Conservation (phyloP, 2,113 vertebrate species). For the Neogobius melanostomus region DNA sequence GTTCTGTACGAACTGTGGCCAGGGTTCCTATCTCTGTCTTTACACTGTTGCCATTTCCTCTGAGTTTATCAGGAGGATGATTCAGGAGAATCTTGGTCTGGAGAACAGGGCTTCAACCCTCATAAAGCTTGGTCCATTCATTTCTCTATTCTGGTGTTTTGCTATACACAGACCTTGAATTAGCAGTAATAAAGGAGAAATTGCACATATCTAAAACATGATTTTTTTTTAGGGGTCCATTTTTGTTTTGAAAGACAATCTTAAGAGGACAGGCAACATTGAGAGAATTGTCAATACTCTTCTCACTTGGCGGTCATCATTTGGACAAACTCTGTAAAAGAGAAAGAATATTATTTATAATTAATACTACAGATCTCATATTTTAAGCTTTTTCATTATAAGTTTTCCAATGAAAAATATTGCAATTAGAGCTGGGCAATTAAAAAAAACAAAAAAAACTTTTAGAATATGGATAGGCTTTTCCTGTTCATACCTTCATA, state of each 20-base stretch:
- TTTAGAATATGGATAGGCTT: too few species aligned
- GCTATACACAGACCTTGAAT: constrained; percentile 71
- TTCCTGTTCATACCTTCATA: too few species aligned
- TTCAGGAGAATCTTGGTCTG: constrained; percentile 67
- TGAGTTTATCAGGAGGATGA: constrained; percentile 69
- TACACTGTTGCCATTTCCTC: constrained; percentile 60
- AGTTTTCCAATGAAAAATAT: too few species aligned
- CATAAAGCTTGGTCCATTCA: constrained; percentile 81
- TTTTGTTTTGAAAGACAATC: constrained; percentile 76
- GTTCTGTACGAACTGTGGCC: constrained; percentile 53
- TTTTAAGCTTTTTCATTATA: too few species aligned
- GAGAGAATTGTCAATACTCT: constrained; percentile 58
- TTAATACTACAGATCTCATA: not conserved
- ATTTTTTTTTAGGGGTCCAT: constrained; percentile 57
- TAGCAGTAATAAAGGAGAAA: constrained; percentile 70
- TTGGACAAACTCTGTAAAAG: constrained; percentile 87
- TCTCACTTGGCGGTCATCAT: constrained; percentile 95
- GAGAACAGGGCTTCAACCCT: constrained; percentile 75
- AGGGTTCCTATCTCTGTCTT: constrained; percentile 50
- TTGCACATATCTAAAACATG: constrained; percentile 54
- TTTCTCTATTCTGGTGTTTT: constrained; percentile 77
- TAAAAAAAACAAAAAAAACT: too few species aligned
- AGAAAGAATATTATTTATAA: constrained; percentile 9
- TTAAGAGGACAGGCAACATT: constrained; percentile 80
- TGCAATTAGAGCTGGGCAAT: too few species aligned